Evolutionary conservation across 2,797 vertebrate genomes (phyloP).

Genomic region (Pelochelys cantorii): DNA sequence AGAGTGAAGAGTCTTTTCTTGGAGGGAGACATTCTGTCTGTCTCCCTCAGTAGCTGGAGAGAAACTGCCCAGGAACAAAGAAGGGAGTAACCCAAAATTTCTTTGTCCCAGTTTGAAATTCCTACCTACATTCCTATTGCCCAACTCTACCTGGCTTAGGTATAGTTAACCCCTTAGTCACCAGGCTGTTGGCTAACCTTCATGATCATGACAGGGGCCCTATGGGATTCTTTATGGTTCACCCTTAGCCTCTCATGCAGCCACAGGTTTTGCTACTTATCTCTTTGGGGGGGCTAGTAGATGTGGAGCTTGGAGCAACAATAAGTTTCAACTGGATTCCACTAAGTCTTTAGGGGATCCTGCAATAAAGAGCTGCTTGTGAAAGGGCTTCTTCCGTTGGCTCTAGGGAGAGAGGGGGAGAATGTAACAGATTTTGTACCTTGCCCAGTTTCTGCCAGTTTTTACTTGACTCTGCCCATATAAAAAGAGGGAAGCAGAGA

Average conservation of each 20-base stretch:
- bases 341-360: background rate
- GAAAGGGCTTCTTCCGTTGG: background rate
- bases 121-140: no score
- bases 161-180: no score
- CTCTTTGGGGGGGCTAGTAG: background rate
- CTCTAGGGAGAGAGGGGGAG: background rate
- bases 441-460: background rate
- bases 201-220: no score
- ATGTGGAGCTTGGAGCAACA: background rate
- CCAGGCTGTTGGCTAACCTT: no score
- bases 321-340: background rate
- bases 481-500: background rate
- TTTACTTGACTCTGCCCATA: background rate
- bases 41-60: no score
- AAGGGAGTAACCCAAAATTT: no score
- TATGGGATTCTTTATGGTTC: background rate
- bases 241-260: background rate
- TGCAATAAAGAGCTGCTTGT: background rate
- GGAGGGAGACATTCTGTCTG: no score
- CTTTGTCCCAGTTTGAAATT: no score
- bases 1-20: no score
- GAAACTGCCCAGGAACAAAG: no score
- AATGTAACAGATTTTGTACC: background rate
- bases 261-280: background rate
- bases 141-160: no score